A percentile compares a stretch with the other conserved stretches of the same genome.
Evolutionary conservation across 2,888 invertebrate species (phyloP).

Genomic region (Agonopterix arenella): DNA sequence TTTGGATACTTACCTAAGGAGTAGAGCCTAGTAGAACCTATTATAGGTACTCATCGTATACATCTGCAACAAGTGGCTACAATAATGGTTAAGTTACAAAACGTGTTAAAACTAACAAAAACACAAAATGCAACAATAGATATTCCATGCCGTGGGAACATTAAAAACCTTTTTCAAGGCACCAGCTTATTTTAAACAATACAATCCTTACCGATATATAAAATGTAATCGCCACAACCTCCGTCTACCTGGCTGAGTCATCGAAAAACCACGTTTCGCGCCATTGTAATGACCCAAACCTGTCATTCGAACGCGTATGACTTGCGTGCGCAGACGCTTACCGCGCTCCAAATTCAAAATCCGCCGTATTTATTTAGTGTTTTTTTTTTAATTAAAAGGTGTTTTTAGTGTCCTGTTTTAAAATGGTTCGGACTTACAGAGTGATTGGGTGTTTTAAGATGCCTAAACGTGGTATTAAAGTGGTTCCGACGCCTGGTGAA

Average conservation of each 20-base stretch:
- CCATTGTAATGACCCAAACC: slow-evolving; percentile 52
- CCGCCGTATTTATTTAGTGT: slow-evolving; percentile 10
- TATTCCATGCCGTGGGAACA: slow-evolving; percentile 4
- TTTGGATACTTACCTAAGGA: no score
- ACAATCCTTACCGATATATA: background rate
- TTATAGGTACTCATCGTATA: no score
- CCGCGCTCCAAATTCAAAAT: slow-evolving; percentile 12
- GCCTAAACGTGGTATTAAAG: slow-evolving; percentile 50
- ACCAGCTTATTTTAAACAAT: background rate
- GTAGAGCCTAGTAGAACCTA: no score
- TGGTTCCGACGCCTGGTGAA: slow-evolving; percentile 40
- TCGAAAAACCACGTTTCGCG: slow-evolving; percentile 28
- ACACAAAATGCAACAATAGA: background rate
- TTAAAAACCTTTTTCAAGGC: background rate
- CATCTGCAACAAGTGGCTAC: no score
- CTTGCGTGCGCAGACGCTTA: slow-evolving; percentile 51
- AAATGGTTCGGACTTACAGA: slow-evolving; percentile 56
- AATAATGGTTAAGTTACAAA: background rate
- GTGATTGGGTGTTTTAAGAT: slow-evolving; percentile 54
- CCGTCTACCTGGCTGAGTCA: slow-evolving; percentile 41
- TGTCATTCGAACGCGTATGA: slow-evolving; percentile 53
- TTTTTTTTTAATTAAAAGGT: slow-evolving; percentile 15
- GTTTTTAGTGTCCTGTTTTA: slow-evolving; percentile 12
- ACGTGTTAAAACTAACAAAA: background rate
- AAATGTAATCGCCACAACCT: slow-evolving; percentile 3